phyloP scores from a whole-genome alignment of 2,113 vertebrate genomes.

The Rattus norvegicus region GRCr8 NC_086020.1:13217001-13217500 shows the following conservation, averaged over 20 bases:
- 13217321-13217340: neutral
- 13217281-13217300: neutral
- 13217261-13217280: neutral
- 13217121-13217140: conserved; percentile 27
- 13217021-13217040: conserved; percentile 32
- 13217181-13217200: neutral
- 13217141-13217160: conserved; percentile 31
- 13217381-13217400: too few relatives aligned
- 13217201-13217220: conserved; percentile 54
- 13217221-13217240: neutral
- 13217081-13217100: conserved; percentile 57
- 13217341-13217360: neutral
- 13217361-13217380: neutral
- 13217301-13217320: neutral
- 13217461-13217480: neutral
- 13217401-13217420: neutral
- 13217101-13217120: conserved; percentile 63
- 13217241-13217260: neutral
- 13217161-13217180: neutral
- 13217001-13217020: conserved; percentile 48
- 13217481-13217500: neutral
- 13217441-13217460: neutral
- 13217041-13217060: conserved; percentile 53
- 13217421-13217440: too few relatives aligned
- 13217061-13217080: conserved; percentile 24